Evolutionary conservation across 2,113 vertebrate genomes (phyloP).

Genomic region (Poeciliopsis turrubarensis): DNA sequence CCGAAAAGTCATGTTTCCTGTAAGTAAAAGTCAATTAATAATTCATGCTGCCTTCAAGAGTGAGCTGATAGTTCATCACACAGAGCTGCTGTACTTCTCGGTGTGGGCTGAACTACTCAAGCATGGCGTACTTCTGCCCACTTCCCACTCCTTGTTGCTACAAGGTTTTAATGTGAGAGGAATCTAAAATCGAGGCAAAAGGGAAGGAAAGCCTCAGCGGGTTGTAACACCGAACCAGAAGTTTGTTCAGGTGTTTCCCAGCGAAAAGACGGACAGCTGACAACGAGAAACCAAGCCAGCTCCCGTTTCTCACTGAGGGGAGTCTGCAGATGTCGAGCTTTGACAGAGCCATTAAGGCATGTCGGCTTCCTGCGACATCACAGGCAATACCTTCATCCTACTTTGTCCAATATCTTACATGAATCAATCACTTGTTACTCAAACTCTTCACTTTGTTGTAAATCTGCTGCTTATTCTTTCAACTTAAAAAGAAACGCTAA

Average conservation of each 20-base stretch:
- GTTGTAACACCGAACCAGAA: neutral
- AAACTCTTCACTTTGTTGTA: slow-evolving; percentile 14
- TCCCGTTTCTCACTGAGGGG: slow-evolving; percentile 1
- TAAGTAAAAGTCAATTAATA: neutral
- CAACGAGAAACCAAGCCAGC: slow-evolving; percentile 40
- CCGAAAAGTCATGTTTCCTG: slow-evolving; percentile 19
- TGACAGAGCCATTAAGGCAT: slow-evolving; percentile 43
- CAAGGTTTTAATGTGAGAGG: neutral
- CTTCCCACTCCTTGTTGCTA: too few relatives aligned
- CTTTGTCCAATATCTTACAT: slow-evolving; percentile 21
- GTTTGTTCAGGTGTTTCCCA: slow-evolving; percentile 8
- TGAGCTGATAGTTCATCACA: neutral
- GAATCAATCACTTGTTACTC: slow-evolving; percentile 5
- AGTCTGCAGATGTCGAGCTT: slow-evolving; percentile 12
- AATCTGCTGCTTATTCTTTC: too few relatives aligned
- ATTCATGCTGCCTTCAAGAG: slow-evolving; percentile 4
- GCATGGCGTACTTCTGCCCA: neutral
- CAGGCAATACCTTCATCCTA: slow-evolving; percentile 20
- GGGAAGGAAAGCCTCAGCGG: neutral
- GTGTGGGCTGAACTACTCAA: neutral
- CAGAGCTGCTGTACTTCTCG: neutral
- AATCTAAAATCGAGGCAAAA: neutral
- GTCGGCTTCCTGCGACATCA: slow-evolving; percentile 18
- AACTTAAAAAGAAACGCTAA: too few relatives aligned
- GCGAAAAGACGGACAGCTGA: neutral